Percentiles rank a stretch among this genome's conserved stretches.
These are phyloP conservation scores for Plagiodera versicolora DNA, from an alignment of 2,888 invertebrate genomes.

Conservation along the genomic window DNA sequence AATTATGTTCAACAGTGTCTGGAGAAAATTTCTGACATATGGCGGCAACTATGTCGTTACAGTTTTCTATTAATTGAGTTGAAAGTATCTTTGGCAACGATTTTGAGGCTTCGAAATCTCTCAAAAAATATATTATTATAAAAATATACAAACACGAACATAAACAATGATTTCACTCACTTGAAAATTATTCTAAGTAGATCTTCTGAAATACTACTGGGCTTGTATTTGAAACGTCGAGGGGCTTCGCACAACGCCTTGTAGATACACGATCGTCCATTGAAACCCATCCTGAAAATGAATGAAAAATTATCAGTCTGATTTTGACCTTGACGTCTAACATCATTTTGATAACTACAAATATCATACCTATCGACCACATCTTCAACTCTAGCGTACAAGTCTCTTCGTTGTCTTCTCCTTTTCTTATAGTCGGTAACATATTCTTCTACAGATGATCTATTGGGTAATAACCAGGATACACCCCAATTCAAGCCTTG, in stretches of 20 bases:
- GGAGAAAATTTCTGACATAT: too few species aligned
- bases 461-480: slow-evolving; percentile 74
- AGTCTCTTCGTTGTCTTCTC: slow-evolving; percentile 33
- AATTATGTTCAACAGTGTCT: too few species aligned
- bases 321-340: too few species aligned
- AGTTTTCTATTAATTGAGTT: too few species aligned
- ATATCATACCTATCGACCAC: slow-evolving; percentile 33
- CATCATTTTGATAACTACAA: too few species aligned
- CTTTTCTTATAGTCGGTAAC: slow-evolving; percentile 16
- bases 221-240: slow-evolving; percentile 61
- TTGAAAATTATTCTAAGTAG: slow-evolving; percentile 70
- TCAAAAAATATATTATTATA: background rate
- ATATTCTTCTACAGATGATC: slow-evolving; percentile 48
- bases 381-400: slow-evolving; percentile 34
- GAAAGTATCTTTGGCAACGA: background rate
- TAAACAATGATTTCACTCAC: slow-evolving; percentile 54
- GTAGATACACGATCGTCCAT: slow-evolving; percentile 70
- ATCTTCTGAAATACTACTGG: slow-evolving; percentile 66
- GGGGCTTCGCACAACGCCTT: slow-evolving; percentile 75
- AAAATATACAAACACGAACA: too few species aligned
- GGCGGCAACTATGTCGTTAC: too few species aligned
- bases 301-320: too few species aligned
- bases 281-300: slow-evolving; percentile 69
- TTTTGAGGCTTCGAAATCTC: background rate
- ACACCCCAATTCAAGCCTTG: slow-evolving; percentile 74